A percentile compares a stretch with the other conserved stretches of the same genome.
Evolutionary conservation across 2,113 vertebrate species (phyloP).

Genomic region (Anas platyrhynchos): DNA sequence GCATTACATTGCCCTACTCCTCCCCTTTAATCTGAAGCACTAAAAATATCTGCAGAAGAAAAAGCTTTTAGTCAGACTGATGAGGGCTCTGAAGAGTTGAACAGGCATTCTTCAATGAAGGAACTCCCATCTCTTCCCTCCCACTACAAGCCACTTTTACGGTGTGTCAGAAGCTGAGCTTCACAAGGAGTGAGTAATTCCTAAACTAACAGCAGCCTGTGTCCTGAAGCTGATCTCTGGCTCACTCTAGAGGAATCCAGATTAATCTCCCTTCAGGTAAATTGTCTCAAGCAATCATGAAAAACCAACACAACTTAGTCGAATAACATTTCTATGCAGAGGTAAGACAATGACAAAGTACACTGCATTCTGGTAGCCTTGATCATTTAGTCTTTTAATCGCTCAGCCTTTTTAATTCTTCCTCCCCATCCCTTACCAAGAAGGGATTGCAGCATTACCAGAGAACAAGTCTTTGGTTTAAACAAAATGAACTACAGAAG

Average conservation of each 20-base stretch:
- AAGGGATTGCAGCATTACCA: neutral
- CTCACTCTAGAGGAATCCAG: neutral
- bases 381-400: neutral
- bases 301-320: neutral
- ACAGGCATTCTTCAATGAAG: neutral
- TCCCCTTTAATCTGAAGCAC: neutral
- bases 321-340: neutral
- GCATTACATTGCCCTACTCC: neutral
- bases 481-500: neutral
- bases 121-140: neutral
- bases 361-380: neutral
- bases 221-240: neutral
- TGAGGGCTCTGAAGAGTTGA: neutral
- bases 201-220: fast-evolving
- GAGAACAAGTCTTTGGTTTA: neutral
- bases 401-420: neutral
- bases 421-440: neutral
- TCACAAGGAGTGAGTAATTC: neutral
- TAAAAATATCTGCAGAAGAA: neutral
- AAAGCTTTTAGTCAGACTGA: neutral
- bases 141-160: neutral
- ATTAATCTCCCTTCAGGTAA: neutral
- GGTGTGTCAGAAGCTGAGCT: neutral
- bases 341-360: neutral
- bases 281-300: neutral